Evolutionary conservation across 2,113 vertebrate genomes (phyloP).

Genomic region (Eubucco bourcierii): DNA sequence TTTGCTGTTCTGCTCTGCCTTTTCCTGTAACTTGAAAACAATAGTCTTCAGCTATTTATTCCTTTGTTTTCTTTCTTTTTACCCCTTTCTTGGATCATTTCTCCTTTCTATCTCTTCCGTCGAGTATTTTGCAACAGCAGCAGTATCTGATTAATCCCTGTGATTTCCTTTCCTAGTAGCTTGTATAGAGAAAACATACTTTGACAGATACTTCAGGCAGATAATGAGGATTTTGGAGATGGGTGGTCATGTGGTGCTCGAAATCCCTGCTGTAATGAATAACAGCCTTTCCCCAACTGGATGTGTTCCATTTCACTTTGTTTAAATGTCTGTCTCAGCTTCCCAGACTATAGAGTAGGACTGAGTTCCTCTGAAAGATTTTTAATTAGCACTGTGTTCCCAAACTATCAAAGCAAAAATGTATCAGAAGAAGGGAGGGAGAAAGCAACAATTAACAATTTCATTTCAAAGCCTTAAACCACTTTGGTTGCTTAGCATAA

Average conservation of each 20-base stretch:
- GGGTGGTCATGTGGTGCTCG: slow-evolving; percentile 59
- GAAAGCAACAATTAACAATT: background rate
- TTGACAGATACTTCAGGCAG: slow-evolving; percentile 68
- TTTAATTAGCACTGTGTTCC: slow-evolving; percentile 49
- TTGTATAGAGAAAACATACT: slow-evolving; percentile 67
- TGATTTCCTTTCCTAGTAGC: slow-evolving; percentile 44
- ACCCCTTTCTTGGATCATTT: background rate
- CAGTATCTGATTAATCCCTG: slow-evolving; percentile 22
- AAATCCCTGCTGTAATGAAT: slow-evolving; percentile 69
- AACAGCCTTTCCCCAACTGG: slow-evolving; percentile 37
- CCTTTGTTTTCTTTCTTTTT: background rate
- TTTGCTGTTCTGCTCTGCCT: background rate
- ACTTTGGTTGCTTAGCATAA: slow-evolving; percentile 8
- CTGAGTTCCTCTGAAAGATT: slow-evolving; percentile 60
- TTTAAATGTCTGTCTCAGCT: slow-evolving; percentile 57
- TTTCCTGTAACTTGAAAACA: background rate
- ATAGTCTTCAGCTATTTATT: background rate
- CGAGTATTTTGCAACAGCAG: slow-evolving; percentile 16
- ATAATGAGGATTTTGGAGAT: slow-evolving; percentile 71
- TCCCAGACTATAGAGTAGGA: slow-evolving; percentile 12
- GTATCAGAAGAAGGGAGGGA: background rate
- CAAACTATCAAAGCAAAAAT: slow-evolving; percentile 56
- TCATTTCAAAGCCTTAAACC: slow-evolving; percentile 33
- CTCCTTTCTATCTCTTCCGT: background rate
- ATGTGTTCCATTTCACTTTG: slow-evolving; percentile 47